A percentile compares a stretch with the other conserved stretches of the same genome.
These are phyloP conservation scores for Acrocephalus arundinaceus DNA, from an alignment of 2,113 vertebrate genomes.

Conservation along the genomic window DNA sequence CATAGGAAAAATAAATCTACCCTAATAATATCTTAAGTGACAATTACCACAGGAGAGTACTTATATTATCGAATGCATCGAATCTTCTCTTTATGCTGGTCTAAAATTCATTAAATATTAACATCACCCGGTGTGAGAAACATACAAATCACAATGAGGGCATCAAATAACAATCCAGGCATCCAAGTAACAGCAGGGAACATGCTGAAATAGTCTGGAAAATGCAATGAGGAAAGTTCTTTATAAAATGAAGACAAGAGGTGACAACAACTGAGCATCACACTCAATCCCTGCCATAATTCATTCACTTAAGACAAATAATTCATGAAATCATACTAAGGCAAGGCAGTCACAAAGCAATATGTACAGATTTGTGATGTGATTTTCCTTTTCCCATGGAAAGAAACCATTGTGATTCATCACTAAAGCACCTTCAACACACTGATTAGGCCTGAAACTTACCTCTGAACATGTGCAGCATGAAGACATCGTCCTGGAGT, in stretches of 20 bases:
- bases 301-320: not conserved
- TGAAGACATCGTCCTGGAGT: not conserved
- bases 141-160: not conserved
- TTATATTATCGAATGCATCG: not conserved
- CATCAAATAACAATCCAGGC: not conserved
- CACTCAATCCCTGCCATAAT: not conserved
- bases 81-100: not conserved
- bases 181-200: not conserved
- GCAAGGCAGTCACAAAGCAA: not conserved
- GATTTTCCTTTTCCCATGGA: not conserved
- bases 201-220: not conserved
- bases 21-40: not conserved
- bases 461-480: not conserved
- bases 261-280: not conserved
- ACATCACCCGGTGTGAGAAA: not conserved
- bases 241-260: not conserved
- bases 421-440: not conserved
- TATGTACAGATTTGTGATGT: not conserved
- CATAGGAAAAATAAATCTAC: not conserved
- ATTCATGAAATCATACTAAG: not conserved
- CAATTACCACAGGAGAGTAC: not conserved
- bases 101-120: constrained; percentile 58
- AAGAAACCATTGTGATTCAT: not conserved
- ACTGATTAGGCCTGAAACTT: not conserved
- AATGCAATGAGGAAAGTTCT: not conserved